Base-by-base conservation (phyloP, 2,113 vertebrate species). In the Bostrychus sinensis region DNA sequence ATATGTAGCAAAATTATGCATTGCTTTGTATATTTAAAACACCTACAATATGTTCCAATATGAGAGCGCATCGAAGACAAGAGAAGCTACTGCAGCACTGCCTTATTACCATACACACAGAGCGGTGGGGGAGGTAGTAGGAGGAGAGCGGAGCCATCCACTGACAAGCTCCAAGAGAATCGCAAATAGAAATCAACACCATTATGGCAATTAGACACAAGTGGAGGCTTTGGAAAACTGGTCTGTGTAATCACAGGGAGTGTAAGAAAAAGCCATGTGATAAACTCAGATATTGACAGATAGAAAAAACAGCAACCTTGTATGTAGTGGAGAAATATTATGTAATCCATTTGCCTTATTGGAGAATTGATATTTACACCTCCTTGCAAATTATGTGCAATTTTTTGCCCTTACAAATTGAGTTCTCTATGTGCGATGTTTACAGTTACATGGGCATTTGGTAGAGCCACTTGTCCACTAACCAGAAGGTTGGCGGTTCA, bases 61-160 rank as follows among this genome's bases (percentile, higher is more conserved):
- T 28, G 48, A 3, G 58, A 84, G 81, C 81, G 77, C 71, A 62
- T 58, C 74, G 61, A 67, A 79, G 72, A 77, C 48, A 74, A 80
- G 70, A 75, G 72, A 73, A 84, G 79, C 70, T 78, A 77, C 72
- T 84, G 81, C 80, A 79, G 89, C 87, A 81, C 74, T 67, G 80
- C 80, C 25, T 83, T 77, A 80, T 86, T 78, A 82, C 67, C 81
- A 86, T 87, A 77, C 28, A 62, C 34, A 46, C 75, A 72, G 74
- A 42, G 25, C 16, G 19, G 2, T 55, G 57, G 26, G 25, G 36
- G 54, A 17, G 57, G 41, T 20, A 48, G 46, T 3, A 46, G 82
- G 59, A 14, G 56, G 63, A 48, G 73, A 62, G 63, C 34, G 11
- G 56, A 72, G 78, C 68, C 48, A 81, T 75, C 66, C 66, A 53